These are phyloP conservation scores for Neocrepidodera transversa DNA, from an alignment of 2,888 invertebrate genomes.

Conservation along the genomic window DNA sequence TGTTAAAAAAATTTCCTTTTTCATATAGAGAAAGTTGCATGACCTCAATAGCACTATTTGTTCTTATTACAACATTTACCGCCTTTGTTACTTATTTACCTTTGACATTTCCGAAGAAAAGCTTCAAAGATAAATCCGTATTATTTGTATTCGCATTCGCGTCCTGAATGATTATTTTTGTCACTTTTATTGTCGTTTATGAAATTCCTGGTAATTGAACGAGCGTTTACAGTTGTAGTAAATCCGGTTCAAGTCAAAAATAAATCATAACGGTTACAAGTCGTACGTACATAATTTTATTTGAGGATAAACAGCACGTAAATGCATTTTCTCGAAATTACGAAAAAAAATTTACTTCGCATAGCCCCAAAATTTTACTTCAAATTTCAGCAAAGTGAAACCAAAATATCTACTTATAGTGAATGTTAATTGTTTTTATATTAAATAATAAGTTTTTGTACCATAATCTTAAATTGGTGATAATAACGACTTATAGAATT, in stretches of 20 bases:
- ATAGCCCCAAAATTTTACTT: too few relatives aligned
- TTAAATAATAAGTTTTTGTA: too few relatives aligned
- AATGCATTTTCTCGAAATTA: background rate
- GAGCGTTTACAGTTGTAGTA: conserved; percentile 14
- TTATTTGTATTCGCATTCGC: background rate
- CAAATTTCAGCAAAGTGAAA: too few relatives aligned
- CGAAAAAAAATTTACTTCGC: background rate
- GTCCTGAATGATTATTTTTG: conserved; percentile 19
- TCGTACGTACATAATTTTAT: background rate
- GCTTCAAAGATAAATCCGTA: too few relatives aligned
- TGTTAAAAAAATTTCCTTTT: background rate
- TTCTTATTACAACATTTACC: background rate
- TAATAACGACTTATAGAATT: too few relatives aligned
- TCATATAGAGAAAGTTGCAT: conserved; percentile 7
- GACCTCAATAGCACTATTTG: background rate
- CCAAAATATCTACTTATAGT: too few relatives aligned
- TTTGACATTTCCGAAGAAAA: conserved; percentile 12
- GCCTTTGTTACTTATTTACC: background rate
- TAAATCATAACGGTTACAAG: conserved; percentile 24
- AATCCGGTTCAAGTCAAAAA: conserved; percentile 26
- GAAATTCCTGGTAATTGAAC: conserved; percentile 1
- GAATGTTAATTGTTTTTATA: too few relatives aligned
- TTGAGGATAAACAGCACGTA: conserved; percentile 6
- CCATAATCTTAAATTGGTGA: too few relatives aligned
- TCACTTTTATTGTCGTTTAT: conserved; percentile 22